Base-by-base conservation (phyloP, 2,888 invertebrate genomes). In the Atethmia centrago region DNA sequence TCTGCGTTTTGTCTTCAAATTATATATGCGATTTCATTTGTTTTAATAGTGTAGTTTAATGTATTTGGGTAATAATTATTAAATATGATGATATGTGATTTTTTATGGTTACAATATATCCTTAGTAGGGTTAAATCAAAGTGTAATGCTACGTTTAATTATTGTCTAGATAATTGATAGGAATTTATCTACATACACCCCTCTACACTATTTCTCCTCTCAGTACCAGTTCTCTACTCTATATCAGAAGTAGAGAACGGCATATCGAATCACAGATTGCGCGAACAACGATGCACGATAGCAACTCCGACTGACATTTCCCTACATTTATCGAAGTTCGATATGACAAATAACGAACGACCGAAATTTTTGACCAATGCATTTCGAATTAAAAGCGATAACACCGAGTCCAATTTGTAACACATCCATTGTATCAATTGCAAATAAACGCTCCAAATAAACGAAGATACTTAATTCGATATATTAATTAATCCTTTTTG, bases 401-500 rank as follows among this genome's bases (percentile, higher is more conserved):
- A 62, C 42, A 40, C 9, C 7, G 45, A 49, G 19, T 40, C 7
- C 62, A 68, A 56, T 68, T 71, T 51, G 51, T 68, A 68, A 67
- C 63, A 55, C 65, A 59, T 31, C 45, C 51, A 69, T 42, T 69
- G 42, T 36, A 58, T 49, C 70, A 64, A 19, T 61, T 67, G 21
- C 55, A 21, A 82, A 66, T 71, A 31, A 70, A 67, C 59, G 59
- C 53, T 51, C 28, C 53, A 21, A 81, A 81, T 69, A 51, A 77
- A 77, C 51, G n/a, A 66, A 62, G 42, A 31, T 19, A 45, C 62
- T 59, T 53, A 59, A 74, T 80, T 64, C 25, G 56, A 28, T 31
- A 2, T n/a, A 51, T 58, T 51, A 63, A 72, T 73, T 64, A 45
- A 77, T 74, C 53, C 21, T n/a, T 64, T 74, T 28, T 56, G 66